Base-by-base conservation (phyloP, 2,888 invertebrate species). In the Gastrophysa polygoni region DNA sequence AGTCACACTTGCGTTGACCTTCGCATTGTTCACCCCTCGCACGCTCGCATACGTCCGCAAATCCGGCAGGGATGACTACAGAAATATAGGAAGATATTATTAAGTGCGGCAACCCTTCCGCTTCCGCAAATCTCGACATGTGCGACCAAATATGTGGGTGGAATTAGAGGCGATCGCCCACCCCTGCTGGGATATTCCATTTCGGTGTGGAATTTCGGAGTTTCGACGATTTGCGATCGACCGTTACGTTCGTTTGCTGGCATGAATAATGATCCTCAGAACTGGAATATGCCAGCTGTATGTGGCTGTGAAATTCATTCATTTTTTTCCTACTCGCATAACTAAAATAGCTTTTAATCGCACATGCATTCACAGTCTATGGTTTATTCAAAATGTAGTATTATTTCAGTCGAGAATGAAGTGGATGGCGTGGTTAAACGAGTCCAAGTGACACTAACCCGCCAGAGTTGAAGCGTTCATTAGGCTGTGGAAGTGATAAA, bases 51-150 rank as follows among this genome's bases (percentile, higher is more conserved):
- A 52, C 52, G 52, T 56, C 60, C 57, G 51, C 54, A 56, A 59
- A 65, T n/a, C 66, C 63, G 63, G 65, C 66, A 68, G 68, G 72
- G 71, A 72, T 73, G 71, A 66, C 65, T 69, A 67, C 68, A 68
- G 73, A 72, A 75, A 68, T n/a, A n/a, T 71, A 71, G 73, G 73
- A 75, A 75, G 71, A 72, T 73, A n/a, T 4, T 28, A 75, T 75
- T 74, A 69, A 70, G 71, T 64, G 61, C 64, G 61, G 67, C 66
- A 72, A 74, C 76, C 75, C 77, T 79, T 79, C 78, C 78, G 76
- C 78, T 79, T 80, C 80, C 80, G 79, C 78, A 79, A 80, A 77
- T 74, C 76, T 77, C 72, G 68, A 74, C 74, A 75, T 74, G 69
- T 68, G 68, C 47, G 63, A 64, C 59, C 63, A 59, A 59, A 70